Conservation (phyloP, 2,797 vertebrate genomes). For the Phataginus tricuspis region DNA sequence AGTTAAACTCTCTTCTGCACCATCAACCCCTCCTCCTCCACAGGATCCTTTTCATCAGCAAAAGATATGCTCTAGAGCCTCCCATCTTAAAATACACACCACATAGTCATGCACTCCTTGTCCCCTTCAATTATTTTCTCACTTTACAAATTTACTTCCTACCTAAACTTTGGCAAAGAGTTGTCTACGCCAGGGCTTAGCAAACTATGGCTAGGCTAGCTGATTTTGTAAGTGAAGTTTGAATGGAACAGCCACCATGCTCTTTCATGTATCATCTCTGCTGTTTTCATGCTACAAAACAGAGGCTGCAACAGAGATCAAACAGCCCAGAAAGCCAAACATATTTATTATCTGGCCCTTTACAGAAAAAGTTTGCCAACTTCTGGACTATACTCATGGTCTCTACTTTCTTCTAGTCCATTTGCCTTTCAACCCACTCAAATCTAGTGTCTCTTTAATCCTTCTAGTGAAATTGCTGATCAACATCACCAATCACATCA, state of each 20-base stretch:
- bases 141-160: background rate
- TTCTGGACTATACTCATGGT: background rate
- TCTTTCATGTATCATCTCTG: background rate
- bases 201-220: background rate
- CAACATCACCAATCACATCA: background rate
- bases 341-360: background rate
- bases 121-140: background rate
- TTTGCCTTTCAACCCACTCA: background rate
- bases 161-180: conserved; percentile 8
- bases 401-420: background rate
- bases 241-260: background rate
- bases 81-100: conserved; percentile 15
- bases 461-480: background rate
- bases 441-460: background rate
- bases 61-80: conserved; percentile 40
- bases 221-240: conserved; percentile 11
- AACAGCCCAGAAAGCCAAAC: background rate
- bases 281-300: background rate
- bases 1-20: background rate
- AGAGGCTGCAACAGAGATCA: background rate
- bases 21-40: background rate
- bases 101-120: background rate
- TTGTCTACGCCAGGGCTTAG: background rate
- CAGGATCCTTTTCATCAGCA: background rate
- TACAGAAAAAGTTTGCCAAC: background rate